A percentile compares a stretch with the other conserved stretches of the same genome.
Conservation (phyloP, 2,113 vertebrate genomes). For the Globicephala melas region DNA sequence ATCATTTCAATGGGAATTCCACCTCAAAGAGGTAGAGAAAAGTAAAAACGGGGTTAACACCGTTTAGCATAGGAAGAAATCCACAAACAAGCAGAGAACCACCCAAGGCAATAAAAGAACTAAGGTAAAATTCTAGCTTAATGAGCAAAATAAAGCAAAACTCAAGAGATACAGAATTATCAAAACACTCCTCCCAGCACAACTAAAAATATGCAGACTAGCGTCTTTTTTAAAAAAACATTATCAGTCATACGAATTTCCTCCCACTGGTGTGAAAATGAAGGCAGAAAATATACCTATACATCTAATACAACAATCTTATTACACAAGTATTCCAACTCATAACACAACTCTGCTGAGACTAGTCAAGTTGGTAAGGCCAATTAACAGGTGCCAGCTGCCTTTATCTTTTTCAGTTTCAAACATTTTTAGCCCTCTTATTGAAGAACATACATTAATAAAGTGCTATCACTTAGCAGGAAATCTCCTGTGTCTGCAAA, state of each 20-base stretch:
- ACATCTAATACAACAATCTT: neutral
- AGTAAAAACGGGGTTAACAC: neutral
- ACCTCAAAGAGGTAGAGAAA: conserved; percentile 3
- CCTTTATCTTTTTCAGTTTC: conserved; percentile 29
- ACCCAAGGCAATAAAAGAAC: neutral
- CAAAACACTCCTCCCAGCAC: neutral
- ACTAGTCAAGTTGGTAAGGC: neutral
- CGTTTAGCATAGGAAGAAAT: neutral
- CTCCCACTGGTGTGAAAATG: neutral
- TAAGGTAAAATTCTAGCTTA: neutral
- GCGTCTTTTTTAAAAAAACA: neutral
- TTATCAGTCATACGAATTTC: neutral
- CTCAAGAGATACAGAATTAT: neutral
- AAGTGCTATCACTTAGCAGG: conserved; percentile 22
- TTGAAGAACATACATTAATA: conserved; percentile 21
- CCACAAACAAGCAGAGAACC: neutral
- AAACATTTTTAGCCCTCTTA: neutral
- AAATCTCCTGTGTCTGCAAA: conserved; percentile 42
- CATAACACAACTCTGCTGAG: neutral
- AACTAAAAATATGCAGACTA: neutral
- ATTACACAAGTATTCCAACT: conserved; percentile 12
- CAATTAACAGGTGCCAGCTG: neutral
- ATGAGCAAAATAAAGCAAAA: conserved; percentile 16
- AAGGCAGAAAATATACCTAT: conserved; percentile 14
- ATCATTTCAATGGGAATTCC: neutral